Percentiles rank a stretch among this genome's conserved stretches.
These are phyloP conservation scores for Thelaira solivaga DNA, from an alignment of 2,888 invertebrate species.

Conservation along the genomic window DNA sequence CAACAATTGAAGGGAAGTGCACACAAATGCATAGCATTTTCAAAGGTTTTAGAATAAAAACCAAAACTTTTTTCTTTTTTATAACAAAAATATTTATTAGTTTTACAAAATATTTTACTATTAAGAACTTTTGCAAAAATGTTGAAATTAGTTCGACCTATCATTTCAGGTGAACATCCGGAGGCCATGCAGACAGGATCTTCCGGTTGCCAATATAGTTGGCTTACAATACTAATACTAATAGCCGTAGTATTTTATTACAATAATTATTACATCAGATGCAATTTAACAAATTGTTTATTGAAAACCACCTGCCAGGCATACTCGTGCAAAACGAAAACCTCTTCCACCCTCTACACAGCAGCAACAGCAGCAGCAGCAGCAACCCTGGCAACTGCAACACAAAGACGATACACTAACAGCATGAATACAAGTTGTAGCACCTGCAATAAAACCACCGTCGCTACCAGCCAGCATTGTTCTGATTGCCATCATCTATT, in stretches of 20 bases:
- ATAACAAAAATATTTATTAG: not conserved
- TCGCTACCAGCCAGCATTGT: constrained; percentile 3
- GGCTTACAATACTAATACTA: constrained; percentile 74
- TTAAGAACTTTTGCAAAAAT: constrained; percentile 74
- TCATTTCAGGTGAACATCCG: constrained; percentile 78
- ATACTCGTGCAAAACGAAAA: not conserved
- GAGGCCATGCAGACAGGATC: constrained; percentile 78
- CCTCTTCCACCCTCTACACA: not conserved
- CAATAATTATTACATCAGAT: constrained; percentile 67
- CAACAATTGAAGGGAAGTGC: not conserved
- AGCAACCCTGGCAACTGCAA: not conserved
- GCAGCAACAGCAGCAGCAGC: not conserved
- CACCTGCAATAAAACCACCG: constrained; percentile 35
- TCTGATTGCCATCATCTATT: constrained; percentile 46
- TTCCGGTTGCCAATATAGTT: constrained; percentile 77
- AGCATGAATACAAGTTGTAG: not conserved
- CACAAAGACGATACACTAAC: not conserved
- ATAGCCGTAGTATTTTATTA: constrained; percentile 71
- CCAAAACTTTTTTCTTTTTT: too few relatives aligned
- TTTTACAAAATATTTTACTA: constrained; percentile 44
- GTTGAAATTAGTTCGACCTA: constrained; percentile 77
- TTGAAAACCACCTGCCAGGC: constrained; percentile 26
- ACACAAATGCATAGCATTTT: too few relatives aligned
- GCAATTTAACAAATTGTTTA: constrained; percentile 38
- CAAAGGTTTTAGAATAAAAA: too few relatives aligned